A percentile compares a stretch with the other conserved stretches of the same genome.
Conservation (phyloP, 1,140 invertebrate species). For the Anadara kagoshimensis region DNA sequence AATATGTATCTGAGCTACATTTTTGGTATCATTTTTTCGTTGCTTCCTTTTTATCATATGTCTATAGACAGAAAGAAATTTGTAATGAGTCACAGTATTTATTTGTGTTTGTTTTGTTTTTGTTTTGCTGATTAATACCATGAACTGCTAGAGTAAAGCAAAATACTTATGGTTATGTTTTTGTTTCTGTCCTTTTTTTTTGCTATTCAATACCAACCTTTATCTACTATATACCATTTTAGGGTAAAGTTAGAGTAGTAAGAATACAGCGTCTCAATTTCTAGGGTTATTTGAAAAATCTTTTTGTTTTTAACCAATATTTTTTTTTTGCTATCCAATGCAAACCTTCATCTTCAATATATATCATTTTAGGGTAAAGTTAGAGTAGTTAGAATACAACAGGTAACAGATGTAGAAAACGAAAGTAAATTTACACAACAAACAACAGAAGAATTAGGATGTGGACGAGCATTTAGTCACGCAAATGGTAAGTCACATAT, state of each 20-base stretch:
- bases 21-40: too few species aligned
- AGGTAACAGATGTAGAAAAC: conserved; percentile 60
- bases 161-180: background rate
- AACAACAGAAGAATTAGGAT: conserved; percentile 61
- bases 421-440: conserved; percentile 56
- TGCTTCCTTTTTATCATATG: too few species aligned
- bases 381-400: conserved; percentile 63
- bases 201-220: background rate
- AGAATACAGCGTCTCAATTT: conserved; percentile 59
- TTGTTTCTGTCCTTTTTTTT: background rate
- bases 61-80: too few species aligned
- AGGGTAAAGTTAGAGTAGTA: conserved; percentile 67
- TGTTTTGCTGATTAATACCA: too few species aligned
- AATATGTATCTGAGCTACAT: too few species aligned
- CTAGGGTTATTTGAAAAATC: background rate
- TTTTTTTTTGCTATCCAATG: background rate
- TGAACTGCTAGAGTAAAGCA: too few species aligned
- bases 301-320: conserved; percentile 4
- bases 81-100: too few species aligned
- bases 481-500: conserved; percentile 52
- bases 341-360: too few species aligned
- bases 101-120: too few species aligned
- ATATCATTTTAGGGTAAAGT: conserved; percentile 62
- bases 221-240: conserved; percentile 4
- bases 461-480: conserved; percentile 62